Base-by-base conservation (phyloP, 2,113 vertebrate genomes). In the Melanerpes formicivorus region DNA sequence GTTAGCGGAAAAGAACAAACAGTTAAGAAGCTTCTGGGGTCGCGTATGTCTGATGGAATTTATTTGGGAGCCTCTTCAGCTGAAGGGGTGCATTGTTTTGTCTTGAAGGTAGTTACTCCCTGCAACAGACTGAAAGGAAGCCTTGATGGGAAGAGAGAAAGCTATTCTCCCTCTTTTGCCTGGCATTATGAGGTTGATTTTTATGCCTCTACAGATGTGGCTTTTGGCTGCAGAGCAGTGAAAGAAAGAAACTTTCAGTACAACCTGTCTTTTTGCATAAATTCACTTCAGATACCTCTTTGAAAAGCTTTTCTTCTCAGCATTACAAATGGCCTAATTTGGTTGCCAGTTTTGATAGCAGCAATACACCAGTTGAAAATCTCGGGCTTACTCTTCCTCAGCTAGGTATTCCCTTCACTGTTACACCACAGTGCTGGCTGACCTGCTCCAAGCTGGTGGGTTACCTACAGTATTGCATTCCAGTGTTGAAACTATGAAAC, bases 151-250 rank as follows among this genome's bases (percentile, higher is more conserved):
- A 78, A 84, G 54, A 89, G 71, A 56, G 56, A 64, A 87, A 82
- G 46, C 82, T 73, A 12, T 90, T 88, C 1, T 3, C 12, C 3
- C 84, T 55, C 55, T 89, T 92, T 85, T 60, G 58, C 86, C 56
- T 87, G 62, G 48, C 72, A 40, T 80, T 87, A 72, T 84, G 92
- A 85, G 32, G 44, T 89, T 95, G 89, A 92, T 93, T 90, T 94
- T 87, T 85, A 77, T 74, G 78, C 62, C 18, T 92, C 79, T 82
- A 48, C 48, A 87, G 71, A 90, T 67, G 75, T 59, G 89, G 58
- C 79, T 93, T 93, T 95, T 91, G 84, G 54, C 84, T 90, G 42
- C 77, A 74, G 59, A 90, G 79, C 69, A 50, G 56, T 50, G 72
- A 59, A 89, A 87, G 64, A 87, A 95, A 67, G 10, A 26, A 86